These are phyloP conservation scores for Cathartes aura DNA, from an alignment of 2,113 vertebrate species.

Conservation along the genomic window DNA sequence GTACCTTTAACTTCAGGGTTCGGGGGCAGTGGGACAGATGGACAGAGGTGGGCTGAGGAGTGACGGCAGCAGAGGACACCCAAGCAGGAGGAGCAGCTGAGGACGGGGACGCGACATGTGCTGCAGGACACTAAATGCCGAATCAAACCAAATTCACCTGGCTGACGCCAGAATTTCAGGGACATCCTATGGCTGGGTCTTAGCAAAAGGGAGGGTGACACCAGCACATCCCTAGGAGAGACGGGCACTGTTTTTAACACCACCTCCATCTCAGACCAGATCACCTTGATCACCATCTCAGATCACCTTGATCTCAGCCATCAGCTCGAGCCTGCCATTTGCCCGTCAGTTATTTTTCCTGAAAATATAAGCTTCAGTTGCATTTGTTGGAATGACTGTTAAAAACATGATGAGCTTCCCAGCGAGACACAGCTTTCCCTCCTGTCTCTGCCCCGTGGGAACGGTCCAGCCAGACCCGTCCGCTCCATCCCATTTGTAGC, in stretches of 20 bases:
- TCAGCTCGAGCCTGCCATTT: neutral
- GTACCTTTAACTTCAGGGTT: neutral
- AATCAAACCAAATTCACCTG: neutral
- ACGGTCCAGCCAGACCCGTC: fast-evolving
- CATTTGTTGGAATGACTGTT: neutral
- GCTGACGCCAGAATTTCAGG: neutral
- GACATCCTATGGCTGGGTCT: neutral
- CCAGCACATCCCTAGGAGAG: neutral
- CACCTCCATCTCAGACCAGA: neutral
- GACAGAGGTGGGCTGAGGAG: neutral
- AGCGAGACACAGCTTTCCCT: neutral
- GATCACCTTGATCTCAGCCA: neutral
- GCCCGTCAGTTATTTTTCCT: neutral
- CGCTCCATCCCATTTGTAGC: neutral
- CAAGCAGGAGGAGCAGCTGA: neutral
- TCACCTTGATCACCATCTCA: neutral
- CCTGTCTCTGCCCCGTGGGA: neutral
- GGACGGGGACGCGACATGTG: fast-evolving
- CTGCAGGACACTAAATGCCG: neutral
- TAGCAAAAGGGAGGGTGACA: neutral
- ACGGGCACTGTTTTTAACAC: neutral
- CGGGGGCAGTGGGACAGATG: neutral
- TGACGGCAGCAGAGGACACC: neutral
- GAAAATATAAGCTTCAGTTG: neutral
- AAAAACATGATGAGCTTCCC: neutral